Percentiles rank a stretch among this genome's conserved stretches.
phyloP scores from a whole-genome alignment of 2,113 vertebrate species.

The Xyrauchen texanus region DNA sequence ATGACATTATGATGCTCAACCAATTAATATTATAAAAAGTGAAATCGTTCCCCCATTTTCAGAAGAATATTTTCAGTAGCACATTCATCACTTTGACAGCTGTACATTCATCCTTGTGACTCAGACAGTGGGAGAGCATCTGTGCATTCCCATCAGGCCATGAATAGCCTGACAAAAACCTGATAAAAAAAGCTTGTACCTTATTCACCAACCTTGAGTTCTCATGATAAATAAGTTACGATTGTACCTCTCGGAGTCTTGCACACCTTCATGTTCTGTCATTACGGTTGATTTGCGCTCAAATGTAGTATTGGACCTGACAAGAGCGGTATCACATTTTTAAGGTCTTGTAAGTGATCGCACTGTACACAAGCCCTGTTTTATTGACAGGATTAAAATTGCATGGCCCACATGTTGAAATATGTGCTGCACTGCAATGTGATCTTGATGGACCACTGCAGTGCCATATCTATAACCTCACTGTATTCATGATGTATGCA shows the following conservation, averaged over 20 bases:
- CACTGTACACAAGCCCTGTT: conserved; percentile 21
- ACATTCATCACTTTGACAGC: conserved; percentile 35
- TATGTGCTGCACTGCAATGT: conserved; percentile 31
- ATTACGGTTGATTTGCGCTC: conserved; percentile 45
- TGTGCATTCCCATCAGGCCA: conserved; percentile 25
- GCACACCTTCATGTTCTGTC: conserved; percentile 41
- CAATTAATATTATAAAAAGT: not conserved
- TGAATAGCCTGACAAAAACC: not conserved
- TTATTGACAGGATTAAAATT: conserved; percentile 54
- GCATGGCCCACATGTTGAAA: conserved; percentile 34
- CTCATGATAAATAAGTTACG: conserved; percentile 56
- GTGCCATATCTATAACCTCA: conserved; percentile 25
- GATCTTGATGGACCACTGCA: conserved; percentile 34
- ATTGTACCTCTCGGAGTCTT: not conserved
- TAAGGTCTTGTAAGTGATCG: conserved; percentile 47
- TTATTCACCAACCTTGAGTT: conserved; percentile 39
- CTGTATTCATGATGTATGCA: conserved; percentile 52
- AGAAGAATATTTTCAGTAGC: conserved; percentile 16
- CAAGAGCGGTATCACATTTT: conserved; percentile 49
- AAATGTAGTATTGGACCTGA: conserved; percentile 48
- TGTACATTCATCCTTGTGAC: conserved; percentile 30
- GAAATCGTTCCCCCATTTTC: not conserved
- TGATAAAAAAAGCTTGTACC: conserved; percentile 7
- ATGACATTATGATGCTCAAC: not conserved
- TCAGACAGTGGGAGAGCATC: not conserved